Evolutionary conservation across 2,888 invertebrate species (phyloP), one percentile per base, ranked within the genome.

Genomic region (Amphipoea oculea): DNA sequence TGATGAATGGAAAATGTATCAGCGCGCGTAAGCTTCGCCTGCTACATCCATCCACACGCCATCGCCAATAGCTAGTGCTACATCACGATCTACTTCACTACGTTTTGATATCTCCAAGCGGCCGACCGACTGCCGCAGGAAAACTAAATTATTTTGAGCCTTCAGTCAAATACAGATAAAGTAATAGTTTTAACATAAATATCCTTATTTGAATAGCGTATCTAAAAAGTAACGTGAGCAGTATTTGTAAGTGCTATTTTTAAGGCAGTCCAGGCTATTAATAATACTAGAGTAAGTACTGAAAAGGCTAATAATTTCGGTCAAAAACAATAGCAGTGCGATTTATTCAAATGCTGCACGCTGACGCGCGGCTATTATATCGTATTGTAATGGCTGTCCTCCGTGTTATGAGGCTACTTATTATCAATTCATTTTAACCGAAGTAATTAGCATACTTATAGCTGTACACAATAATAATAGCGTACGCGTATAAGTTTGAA

Each of bases 391-490:
- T 79, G 81, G 72, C 60, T 79, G 83, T 85, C 86, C 71, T 66
- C 68, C 68, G n/a, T 62, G 54, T 76, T 78, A 85, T 68, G 80
- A 71, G 45, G 82, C 80, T 83, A 83, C 77, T 83, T 84, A 87
- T 87, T 82, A 89, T 79, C 76, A 72, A 83, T 86, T 84, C 75
- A 77, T 80, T 76, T 66, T 62, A 78, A 71, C 75, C 14, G 51
- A 74, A 54, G 48, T 57, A 80, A 88, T 88, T 84, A 84, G 68
- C 85, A 86, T 86, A 75, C 57, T 75, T 74, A 82, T 68, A 68
- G 40, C 36, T 66, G 45, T 57, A 72, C 62, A 77, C 51, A 73
- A 81, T 79, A 57, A 73, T 76, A 77, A 79, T 73, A 57, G 57
- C 60, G 42, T 63, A 76, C 51, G 7, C n/a, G 67, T 68, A 63